A percentile compares a stretch with the other conserved stretches of the same genome.
Conservation (phyloP, 2,113 vertebrate genomes). For the Petaurus breviceps region DNA sequence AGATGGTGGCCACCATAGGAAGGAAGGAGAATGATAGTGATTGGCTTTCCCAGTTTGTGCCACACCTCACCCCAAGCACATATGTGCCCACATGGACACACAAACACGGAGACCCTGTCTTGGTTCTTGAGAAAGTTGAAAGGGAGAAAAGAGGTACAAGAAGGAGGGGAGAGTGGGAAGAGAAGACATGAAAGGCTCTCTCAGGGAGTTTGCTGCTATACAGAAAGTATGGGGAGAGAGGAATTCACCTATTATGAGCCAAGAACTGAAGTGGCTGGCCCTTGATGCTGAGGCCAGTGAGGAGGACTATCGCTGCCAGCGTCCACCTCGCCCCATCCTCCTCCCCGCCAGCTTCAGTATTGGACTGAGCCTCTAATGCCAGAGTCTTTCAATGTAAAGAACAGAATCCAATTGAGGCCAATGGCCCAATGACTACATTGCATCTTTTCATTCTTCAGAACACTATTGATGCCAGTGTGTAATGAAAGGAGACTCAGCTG, state of each 20-base stretch:
- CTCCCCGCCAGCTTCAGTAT: conserved; percentile 10
- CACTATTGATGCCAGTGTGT: neutral
- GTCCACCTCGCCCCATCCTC: neutral
- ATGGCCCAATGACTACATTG: conserved; percentile 11
- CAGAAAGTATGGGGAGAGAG: neutral
- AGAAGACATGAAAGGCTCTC: neutral
- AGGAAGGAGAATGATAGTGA: neutral
- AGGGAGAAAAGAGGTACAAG: neutral
- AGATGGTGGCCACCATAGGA: neutral
- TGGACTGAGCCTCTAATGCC: conserved; percentile 10
- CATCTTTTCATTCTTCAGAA: conserved; percentile 42
- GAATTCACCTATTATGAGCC: neutral
- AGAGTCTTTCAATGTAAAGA: conserved; percentile 37
- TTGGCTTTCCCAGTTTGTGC: neutral
- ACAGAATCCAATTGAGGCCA: conserved; percentile 21
- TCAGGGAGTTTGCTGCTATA: neutral
- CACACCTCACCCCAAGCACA: neutral
- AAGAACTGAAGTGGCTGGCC: neutral
- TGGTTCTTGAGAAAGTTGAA: neutral
- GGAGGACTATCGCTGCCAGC: neutral
- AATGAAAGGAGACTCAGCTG: conserved; percentile 43
- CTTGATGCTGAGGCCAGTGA: neutral
- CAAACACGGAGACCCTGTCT: neutral
- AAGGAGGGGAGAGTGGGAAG: neutral
- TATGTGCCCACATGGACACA: too few species aligned